Evolutionary conservation across 1,140 invertebrate genomes (phyloP).

Genomic region (Brachionus angularis): DNA sequence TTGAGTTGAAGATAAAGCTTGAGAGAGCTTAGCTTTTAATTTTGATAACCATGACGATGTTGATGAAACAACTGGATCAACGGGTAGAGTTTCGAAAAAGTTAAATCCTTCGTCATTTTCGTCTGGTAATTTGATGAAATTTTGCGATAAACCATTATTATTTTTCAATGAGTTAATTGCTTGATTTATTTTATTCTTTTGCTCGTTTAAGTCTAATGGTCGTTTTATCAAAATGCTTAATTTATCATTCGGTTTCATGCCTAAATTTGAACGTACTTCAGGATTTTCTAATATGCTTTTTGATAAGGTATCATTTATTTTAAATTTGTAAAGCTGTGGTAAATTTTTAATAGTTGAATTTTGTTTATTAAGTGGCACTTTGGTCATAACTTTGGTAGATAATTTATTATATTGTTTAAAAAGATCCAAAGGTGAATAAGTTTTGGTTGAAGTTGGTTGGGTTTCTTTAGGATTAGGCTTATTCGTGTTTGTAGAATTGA

Average conservation of each 20-base stretch:
- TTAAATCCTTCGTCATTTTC: no score
- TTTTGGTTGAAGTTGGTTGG: not conserved
- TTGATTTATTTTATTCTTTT: not conserved
- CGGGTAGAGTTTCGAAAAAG: no score
- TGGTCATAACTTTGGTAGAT: conserved; percentile 15
- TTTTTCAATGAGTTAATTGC: not conserved
- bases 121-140: no score
- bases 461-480: not conserved
- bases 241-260: conserved; percentile 20
- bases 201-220: not conserved
- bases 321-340: conserved; percentile 4
- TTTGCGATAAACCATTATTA: no score
- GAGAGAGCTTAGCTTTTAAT: conserved; percentile 25
- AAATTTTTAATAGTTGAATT: not conserved
- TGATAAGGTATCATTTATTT: conserved; percentile 33
- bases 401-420: conserved; percentile 19
- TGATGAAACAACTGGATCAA: not conserved
- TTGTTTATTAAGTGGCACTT: not conserved
- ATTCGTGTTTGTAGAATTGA: no score
- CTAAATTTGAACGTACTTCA: not conserved
- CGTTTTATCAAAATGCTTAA: conserved; percentile 18
- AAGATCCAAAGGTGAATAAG: conserved; percentile 1
- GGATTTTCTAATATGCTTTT: conserved; percentile 11
- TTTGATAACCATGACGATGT: conserved; percentile 16
- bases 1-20: conserved; percentile 27